These are phyloP conservation scores for Characodon lateralis DNA, from an alignment of 2,797 vertebrate species.

Conservation along the genomic window DNA sequence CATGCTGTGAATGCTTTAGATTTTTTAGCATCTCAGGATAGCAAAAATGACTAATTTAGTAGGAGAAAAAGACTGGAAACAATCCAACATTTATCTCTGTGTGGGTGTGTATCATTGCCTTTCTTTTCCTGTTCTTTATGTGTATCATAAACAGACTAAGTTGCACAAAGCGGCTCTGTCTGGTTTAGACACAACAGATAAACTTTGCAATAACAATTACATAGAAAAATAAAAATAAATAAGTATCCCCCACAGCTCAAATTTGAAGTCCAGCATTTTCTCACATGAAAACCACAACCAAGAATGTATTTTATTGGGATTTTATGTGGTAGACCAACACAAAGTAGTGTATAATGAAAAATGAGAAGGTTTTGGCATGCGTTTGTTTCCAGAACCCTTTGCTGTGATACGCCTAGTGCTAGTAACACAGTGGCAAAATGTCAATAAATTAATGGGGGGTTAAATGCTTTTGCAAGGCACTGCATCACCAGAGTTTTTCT, in stretches of 20 bases:
- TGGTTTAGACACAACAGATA: constrained; percentile 42
- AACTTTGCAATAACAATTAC: constrained; percentile 8
- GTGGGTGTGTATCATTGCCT: constrained; percentile 28
- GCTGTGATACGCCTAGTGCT: too few species aligned
- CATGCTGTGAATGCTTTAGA: constrained; percentile 1
- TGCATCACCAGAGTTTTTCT: neutral
- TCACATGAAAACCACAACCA: neutral
- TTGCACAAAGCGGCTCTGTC: constrained; percentile 44
- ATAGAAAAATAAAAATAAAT: neutral
- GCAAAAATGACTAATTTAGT: neutral
- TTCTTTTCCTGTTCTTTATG: constrained; percentile 64
- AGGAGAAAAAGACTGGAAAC: too few species aligned
- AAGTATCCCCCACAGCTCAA: constrained; percentile 4
- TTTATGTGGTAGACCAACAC: neutral
- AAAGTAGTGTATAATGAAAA: neutral
- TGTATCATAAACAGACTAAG: constrained; percentile 17
- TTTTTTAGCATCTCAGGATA: constrained; percentile 13
- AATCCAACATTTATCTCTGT: neutral
- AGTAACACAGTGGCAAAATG: neutral
- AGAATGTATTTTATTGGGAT: neutral
- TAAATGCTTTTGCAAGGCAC: neutral
- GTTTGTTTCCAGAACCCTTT: too few species aligned
- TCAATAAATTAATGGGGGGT: neutral
- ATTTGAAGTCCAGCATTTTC: neutral
- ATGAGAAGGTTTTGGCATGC: too few species aligned